Conservation (phyloP, 2,888 invertebrate species). For the Hololepta plana region DNA sequence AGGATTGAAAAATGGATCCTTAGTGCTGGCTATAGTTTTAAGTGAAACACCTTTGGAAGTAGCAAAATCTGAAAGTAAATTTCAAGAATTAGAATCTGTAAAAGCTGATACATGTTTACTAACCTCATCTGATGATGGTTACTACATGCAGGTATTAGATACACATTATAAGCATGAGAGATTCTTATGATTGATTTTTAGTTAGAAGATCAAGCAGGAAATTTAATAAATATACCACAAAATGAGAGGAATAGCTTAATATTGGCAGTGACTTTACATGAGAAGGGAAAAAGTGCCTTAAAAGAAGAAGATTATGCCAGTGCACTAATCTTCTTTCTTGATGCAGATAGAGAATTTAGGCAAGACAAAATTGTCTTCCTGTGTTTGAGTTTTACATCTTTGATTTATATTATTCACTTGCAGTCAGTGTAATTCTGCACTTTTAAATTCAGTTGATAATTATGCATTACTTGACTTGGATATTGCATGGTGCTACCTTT, state of each 20-base stretch:
- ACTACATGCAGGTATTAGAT: constrained; percentile 36
- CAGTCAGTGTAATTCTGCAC: constrained; percentile 44
- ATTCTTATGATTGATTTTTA: constrained; percentile 19
- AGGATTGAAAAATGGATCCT: constrained; percentile 47
- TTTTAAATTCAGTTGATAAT: constrained; percentile 60
- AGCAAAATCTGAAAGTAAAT: constrained; percentile 20
- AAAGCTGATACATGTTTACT: constrained; percentile 26
- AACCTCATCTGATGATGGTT: constrained; percentile 32
- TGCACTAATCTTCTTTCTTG: constrained; percentile 55
- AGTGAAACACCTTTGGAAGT: constrained; percentile 20
- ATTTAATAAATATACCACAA: constrained; percentile 48
- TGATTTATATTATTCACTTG: constrained; percentile 6
- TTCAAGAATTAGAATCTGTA: constrained; percentile 21
- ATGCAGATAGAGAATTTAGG: constrained; percentile 58
- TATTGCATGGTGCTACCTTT: constrained; percentile 79
- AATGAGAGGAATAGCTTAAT: constrained; percentile 50
- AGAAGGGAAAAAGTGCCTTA: constrained; percentile 54
- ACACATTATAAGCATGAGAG: constrained; percentile 1
- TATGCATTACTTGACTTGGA: constrained; percentile 69
- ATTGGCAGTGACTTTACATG: constrained; percentile 63
- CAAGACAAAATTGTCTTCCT: constrained; percentile 15
- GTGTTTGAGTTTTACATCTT: constrained; percentile 4
- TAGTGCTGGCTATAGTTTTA: constrained; percentile 39
- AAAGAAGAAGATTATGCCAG: constrained; percentile 44
- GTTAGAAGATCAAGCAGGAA: constrained; percentile 66